These are phyloP conservation scores for Gila orcuttii DNA, from an alignment of 2,113 vertebrate genomes.

Conservation along the genomic window DNA sequence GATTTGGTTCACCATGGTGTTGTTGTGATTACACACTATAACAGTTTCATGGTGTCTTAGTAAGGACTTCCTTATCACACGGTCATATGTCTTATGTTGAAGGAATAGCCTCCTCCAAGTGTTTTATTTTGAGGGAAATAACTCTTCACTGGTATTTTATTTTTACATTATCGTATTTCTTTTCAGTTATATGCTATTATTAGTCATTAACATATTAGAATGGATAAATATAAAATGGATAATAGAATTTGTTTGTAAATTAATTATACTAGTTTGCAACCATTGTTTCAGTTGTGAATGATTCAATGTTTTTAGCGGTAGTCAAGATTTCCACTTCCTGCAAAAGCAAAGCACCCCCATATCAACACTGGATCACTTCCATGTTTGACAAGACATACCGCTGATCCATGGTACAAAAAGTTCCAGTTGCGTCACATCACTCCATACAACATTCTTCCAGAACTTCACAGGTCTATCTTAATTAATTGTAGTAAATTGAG, in stretches of 20 bases:
- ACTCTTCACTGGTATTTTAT: background rate
- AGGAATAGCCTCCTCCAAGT: background rate
- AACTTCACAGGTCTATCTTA: too few species aligned
- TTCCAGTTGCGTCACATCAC: too few species aligned
- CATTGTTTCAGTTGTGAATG: background rate
- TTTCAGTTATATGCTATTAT: background rate
- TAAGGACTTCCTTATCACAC: background rate
- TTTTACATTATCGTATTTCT: background rate
- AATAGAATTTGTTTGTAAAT: background rate
- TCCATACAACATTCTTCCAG: too few species aligned
- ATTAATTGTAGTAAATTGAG: too few species aligned
- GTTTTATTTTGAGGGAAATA: background rate
- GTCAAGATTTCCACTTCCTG: too few species aligned
- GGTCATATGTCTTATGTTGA: background rate
- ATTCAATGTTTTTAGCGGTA: background rate
- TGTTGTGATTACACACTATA: background rate
- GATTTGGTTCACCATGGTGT: too few species aligned
- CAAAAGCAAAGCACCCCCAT: too few species aligned
- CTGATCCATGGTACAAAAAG: too few species aligned
- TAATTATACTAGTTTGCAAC: background rate
- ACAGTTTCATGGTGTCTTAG: background rate
- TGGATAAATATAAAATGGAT: background rate
- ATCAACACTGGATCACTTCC: too few species aligned
- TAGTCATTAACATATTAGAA: background rate
- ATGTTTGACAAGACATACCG: too few species aligned